Evolutionary conservation across 2,888 invertebrate species (phyloP).

Genomic region (Galerucella nymphaeae): DNA sequence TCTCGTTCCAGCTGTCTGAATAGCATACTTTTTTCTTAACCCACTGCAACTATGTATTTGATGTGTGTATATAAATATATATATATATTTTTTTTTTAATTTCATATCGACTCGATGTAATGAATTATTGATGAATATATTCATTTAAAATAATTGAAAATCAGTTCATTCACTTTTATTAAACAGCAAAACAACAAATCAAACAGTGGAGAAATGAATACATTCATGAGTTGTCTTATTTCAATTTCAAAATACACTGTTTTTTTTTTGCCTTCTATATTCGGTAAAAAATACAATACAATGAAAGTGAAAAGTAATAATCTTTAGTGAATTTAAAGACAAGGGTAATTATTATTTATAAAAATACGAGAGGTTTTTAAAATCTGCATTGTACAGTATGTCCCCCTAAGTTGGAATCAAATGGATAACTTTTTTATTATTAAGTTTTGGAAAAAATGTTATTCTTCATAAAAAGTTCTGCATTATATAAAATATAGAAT

Average conservation of each 20-base stretch:
- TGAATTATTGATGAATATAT: constrained; percentile 2
- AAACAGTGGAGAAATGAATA: not conserved
- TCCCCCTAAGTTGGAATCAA: too few relatives aligned
- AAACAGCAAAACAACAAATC: not conserved
- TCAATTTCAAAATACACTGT: constrained; percentile 10
- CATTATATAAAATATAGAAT: too few relatives aligned
- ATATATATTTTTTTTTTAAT: not conserved
- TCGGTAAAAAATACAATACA: not conserved
- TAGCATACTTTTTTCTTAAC: not conserved
- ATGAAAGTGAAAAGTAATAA: not conserved
- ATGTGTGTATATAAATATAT: too few relatives aligned
- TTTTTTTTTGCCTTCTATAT: not conserved
- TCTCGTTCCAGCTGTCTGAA: not conserved
- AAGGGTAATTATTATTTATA: too few relatives aligned
- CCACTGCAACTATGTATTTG: constrained; percentile 10
- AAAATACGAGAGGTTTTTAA: too few relatives aligned
- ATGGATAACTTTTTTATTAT: too few relatives aligned
- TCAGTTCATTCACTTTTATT: constrained; percentile 12
- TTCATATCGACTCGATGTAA: not conserved
- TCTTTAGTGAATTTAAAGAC: not conserved
- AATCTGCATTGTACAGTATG: too few relatives aligned
- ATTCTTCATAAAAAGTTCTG: too few relatives aligned
- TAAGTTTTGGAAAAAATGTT: too few relatives aligned
- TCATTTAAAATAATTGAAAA: not conserved
- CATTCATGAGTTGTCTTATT: constrained; percentile 1